These are phyloP conservation scores for Picathartes gymnocephalus DNA, from an alignment of 2,113 vertebrate species.

Conservation along the genomic window DNA sequence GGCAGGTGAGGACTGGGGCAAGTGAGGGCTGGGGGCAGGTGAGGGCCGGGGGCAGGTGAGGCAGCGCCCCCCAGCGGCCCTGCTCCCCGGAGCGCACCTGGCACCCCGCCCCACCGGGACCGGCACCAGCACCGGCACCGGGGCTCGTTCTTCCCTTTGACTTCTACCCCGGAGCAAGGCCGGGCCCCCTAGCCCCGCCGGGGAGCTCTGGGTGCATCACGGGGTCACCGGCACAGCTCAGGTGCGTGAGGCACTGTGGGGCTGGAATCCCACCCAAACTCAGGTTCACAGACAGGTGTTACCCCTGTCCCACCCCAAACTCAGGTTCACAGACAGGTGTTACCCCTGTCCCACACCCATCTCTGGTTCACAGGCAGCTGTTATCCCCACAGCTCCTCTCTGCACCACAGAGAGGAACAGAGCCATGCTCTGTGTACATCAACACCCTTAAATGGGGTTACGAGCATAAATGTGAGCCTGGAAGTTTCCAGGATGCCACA, in stretches of 20 bases:
- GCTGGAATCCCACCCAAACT: no score
- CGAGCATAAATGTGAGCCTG: not conserved
- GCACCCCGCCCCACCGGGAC: not conserved
- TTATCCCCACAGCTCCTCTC: not conserved
- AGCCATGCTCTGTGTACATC: not conserved
- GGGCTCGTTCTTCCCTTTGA: accelerated
- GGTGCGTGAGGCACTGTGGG: not conserved
- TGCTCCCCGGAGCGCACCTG: not conserved
- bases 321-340: not conserved
- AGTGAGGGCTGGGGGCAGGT: not conserved
- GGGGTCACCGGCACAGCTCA: accelerated
- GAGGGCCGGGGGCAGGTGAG: no score
- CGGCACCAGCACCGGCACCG: no score
- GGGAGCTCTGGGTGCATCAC: accelerated
- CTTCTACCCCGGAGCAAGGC: not conserved
- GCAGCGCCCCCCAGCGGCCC: not conserved
- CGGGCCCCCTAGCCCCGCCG: no score
- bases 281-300: not conserved
- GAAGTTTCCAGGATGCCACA: not conserved
- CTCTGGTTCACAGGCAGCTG: not conserved
- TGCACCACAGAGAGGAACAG: not conserved
- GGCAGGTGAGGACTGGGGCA: not conserved
- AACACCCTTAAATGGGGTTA: not conserved
- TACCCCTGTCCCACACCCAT: no score
- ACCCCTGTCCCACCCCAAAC: no score